Base-by-base conservation (phyloP, 2,113 vertebrate genomes). In the Scortum barcoo region DNA sequence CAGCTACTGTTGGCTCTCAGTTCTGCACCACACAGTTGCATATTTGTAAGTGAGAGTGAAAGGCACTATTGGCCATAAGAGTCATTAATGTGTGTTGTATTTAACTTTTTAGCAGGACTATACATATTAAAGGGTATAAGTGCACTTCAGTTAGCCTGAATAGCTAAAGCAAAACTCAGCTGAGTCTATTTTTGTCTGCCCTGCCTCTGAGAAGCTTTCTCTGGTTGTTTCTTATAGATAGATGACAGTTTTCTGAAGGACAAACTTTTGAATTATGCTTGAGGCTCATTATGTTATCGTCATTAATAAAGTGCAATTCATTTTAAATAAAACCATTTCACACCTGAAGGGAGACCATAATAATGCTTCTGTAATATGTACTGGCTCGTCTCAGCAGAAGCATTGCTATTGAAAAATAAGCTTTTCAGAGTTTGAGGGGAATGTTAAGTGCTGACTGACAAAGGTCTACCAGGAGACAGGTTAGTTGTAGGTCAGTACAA, bases 301-400 rank as follows among this genome's bases (percentile, higher is more conserved):
- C 69, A 83, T 82, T 83, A 65, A 83, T 73, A 77, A 80, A 44
- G 68, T 67, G 57, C 26, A 58, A 56, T 57, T 67, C 13, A 65
- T 83, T 72, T 86, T 28, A 48, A 80, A 83, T 28, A 38, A 44
- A 77, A 77, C 60, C 48, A 51, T 80, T 80, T 84, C 57, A 74
- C 69, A 73, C 69, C 74, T 71, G 63, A 78, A 51, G 17, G 42
- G 48, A 65, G 22, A 62, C 24, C 17, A 57, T 10, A 1, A 28
- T 13, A 57, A 42, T 57, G 66, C 11, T 19, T 67, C 26, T 44
- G 48, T n/a, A 36, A 38, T 54, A 40, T 19, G 33, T 16, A 53
- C 22, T 11, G 68, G 68, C 51, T 56, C 0, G 7, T 24, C 67
- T 53, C 1, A 20, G 51, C n/a, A 71, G 68, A 56, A 40, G 13